phyloP scores from a whole-genome alignment of 2,113 vertebrate species.

The Carassius carassius region DNA sequence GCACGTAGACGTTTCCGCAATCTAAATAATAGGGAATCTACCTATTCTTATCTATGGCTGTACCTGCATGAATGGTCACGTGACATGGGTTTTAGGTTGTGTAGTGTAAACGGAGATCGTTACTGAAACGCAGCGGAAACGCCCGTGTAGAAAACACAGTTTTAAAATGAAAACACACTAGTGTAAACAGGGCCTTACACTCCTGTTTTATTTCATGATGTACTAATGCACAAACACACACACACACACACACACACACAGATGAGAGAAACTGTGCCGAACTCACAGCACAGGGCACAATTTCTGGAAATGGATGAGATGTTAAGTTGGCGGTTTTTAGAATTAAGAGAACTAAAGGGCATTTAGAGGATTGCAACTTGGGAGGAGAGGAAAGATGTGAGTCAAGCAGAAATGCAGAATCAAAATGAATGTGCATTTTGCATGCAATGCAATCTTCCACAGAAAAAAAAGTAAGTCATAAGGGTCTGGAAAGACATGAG shows the following conservation, averaged over 20 bases:
- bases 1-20: no score
- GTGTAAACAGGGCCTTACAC: neutral
- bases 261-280: conserved; percentile 68
- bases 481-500: neutral
- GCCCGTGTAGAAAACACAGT: no score
- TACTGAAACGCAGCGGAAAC: no score
- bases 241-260: conserved; percentile 54
- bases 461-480: neutral
- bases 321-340: conserved; percentile 61
- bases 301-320: conserved; percentile 63
- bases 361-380: conserved; percentile 4
- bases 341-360: conserved; percentile 51
- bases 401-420: neutral
- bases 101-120: no score
- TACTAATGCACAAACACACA: conserved; percentile 52
- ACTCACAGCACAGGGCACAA: neutral
- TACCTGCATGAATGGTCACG: no score
- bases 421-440: conserved; percentile 4
- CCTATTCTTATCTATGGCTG: no score
- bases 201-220: conserved; percentile 51
- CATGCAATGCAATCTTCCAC: neutral
- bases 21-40: no score
- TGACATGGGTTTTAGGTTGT: no score
- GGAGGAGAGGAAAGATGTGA: neutral
- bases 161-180: no score